Evolutionary conservation across 2,113 vertebrate genomes (phyloP), one percentile per base, ranked within the genome.

Genomic region (Phaetusa simplex): DNA sequence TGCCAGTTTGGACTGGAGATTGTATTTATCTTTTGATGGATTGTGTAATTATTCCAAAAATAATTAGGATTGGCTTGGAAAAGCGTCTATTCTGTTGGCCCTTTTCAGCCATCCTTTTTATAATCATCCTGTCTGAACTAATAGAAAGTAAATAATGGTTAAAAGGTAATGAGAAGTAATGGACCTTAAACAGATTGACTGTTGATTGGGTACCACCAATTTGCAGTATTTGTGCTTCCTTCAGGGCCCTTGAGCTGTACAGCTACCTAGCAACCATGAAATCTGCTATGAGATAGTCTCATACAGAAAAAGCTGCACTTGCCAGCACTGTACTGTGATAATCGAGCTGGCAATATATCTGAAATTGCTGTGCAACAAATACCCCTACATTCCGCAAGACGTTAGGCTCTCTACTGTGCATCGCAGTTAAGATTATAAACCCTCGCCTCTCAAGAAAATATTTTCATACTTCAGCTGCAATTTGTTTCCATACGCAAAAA

Each of bases 181-280:
- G 86, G 83, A 88, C 93, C 86, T 95, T 93, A 90, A 87, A 93
- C 88, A 96, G 95, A 97, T 97, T 97, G 91, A 96, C 93, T 96
- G 94, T 95, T 98, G 96, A 96, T 97, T 95, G 83, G 96, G 90
- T 92, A 93, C 97, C 97, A 97, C 96, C 93, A 97, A 97, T 97
- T 96, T 97, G 96, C 93, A 97, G 97, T 90, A 79, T 96, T 98
- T 97, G 97, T 88, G 87, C 93, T 97, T 93, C 83, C 96, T 97
- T 94, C 78, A 67, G 95, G 87, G 94, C 97, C 96, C 78, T 97
- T 56, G 92, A 97, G 97, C 96, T 97, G 91, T 95, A 90, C 96
- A 97, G 98, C 99, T 99, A 98, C 99, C 95, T 98, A 98, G 98
- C 98, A 98, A 99, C 98, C 82, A 80, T 84, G 77, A 98, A 98